These are phyloP conservation scores for Tetraneura akinire DNA, from an alignment of 1,140 invertebrate genomes.

Conservation along the genomic window DNA sequence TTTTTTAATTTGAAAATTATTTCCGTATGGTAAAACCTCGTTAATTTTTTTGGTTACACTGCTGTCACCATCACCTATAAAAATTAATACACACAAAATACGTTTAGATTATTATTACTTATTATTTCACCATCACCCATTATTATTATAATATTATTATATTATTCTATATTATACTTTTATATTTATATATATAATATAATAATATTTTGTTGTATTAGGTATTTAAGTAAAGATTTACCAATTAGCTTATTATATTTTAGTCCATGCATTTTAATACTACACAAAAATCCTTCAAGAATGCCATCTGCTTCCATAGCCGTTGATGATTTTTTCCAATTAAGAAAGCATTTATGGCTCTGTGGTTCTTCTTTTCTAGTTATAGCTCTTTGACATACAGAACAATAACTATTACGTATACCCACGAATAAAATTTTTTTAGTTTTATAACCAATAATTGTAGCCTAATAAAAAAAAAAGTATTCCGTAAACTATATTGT, in stretches of 20 bases:
- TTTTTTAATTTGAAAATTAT: neutral
- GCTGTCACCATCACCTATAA: conserved; percentile 6
- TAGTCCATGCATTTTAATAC: neutral
- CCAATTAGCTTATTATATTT: too few species aligned
- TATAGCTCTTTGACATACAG: conserved; percentile 53
- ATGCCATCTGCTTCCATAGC: neutral
- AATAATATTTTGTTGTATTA: too few species aligned
- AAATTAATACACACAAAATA: neutral
- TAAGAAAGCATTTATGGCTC: neutral
- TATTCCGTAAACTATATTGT: too few species aligned
- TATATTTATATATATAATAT: too few species aligned
- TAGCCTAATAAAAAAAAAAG: neutral
- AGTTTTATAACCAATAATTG: conserved; percentile 57
- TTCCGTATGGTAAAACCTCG: neutral
- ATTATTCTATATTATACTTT: too few species aligned
- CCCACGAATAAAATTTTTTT: conserved; percentile 58
- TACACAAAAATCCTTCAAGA: neutral
- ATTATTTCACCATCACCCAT: too few species aligned
- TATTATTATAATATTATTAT: too few species aligned
- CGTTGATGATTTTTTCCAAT: neutral
- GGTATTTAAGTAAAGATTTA: too few species aligned
- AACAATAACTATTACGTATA: conserved; percentile 59
- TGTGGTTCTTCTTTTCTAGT: too few species aligned
- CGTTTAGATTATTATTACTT: too few species aligned
- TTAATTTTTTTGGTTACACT: neutral